phyloP scores from a whole-genome alignment of 1,140 invertebrate genomes.

The Atta cephalotes region DNA sequence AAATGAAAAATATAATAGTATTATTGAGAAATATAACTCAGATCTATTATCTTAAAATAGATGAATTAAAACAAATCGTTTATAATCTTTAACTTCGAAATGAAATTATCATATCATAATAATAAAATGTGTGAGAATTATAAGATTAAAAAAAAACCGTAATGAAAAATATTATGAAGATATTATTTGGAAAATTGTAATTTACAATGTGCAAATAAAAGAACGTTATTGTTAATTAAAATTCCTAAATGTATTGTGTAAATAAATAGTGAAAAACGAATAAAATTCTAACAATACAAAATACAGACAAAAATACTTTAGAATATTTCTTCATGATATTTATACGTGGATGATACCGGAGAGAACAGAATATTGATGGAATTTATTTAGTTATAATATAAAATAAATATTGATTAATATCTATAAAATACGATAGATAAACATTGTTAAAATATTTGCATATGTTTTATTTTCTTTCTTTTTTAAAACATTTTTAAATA shows the following conservation, averaged over 20 bases:
- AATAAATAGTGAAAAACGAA: not conserved
- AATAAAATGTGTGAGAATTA: not conserved
- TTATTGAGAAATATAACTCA: not conserved
- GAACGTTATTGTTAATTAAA: not conserved
- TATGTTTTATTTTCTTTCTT: not conserved
- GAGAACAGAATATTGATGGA: not conserved
- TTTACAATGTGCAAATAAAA: no score
- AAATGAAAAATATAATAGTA: not conserved
- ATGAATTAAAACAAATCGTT: not conserved
- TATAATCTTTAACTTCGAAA: not conserved
- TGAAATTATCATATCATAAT: not conserved
- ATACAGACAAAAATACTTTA: not conserved
- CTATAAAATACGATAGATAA: not conserved
- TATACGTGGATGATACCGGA: not conserved
- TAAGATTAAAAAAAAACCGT: not conserved
- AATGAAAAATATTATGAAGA: not conserved
- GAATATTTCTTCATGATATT: not conserved
- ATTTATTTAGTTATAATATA: slow-evolving; percentile 8
- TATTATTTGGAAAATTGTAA: not conserved
- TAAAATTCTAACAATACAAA: slow-evolving; percentile 6
- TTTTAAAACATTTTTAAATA: not conserved
- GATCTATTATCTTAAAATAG: not conserved
- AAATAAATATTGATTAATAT: slow-evolving; percentile 24
- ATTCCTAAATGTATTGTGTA: not conserved
- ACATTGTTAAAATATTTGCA: slow-evolving; percentile 11